A percentile compares a stretch with the other conserved stretches of the same genome.
Conservation (phyloP, 2,888 invertebrate genomes). For the Eulithis prunata region DNA sequence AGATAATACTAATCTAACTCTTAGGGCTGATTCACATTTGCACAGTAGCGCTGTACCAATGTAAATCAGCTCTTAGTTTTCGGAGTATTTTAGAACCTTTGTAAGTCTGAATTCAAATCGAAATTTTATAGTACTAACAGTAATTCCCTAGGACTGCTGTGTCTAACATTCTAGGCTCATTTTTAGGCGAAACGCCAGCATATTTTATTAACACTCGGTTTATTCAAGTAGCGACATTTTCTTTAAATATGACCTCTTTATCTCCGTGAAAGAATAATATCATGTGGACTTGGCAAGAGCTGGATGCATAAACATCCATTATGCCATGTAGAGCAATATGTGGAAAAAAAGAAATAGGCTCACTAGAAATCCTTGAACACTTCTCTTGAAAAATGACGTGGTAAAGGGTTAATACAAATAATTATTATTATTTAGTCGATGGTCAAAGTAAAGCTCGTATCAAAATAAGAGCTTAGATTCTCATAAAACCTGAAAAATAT, state of each 20-base stretch:
- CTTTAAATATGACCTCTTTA: constrained; percentile 34
- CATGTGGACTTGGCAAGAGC: constrained; percentile 37
- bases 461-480: too few relatives aligned
- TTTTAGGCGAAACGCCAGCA: constrained; percentile 47
- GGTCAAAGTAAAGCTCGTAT: too few relatives aligned
- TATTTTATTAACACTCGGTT: constrained; percentile 44
- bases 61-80: too few relatives aligned
- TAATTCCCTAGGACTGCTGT: constrained; percentile 49
- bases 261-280: constrained; percentile 30
- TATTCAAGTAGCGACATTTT: constrained; percentile 42
- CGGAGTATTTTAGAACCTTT: too few relatives aligned
- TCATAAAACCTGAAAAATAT: too few relatives aligned
- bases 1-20: too few relatives aligned
- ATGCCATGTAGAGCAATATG: not conserved
- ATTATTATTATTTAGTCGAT: too few relatives aligned
- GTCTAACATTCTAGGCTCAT: constrained; percentile 57
- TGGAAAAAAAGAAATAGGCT: not conserved
- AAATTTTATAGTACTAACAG: constrained; percentile 31
- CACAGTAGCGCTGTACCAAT: too few relatives aligned
- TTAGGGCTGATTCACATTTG: too few relatives aligned
- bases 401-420: too few relatives aligned
- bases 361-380: not conserved
- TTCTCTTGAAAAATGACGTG: too few relatives aligned
- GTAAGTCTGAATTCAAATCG: constrained; percentile 15
- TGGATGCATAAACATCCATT: constrained; percentile 13